Evolutionary conservation across 2,113 vertebrate genomes (phyloP), one percentile per base, ranked within the genome.

Genomic region (Theristicus caerulescens): DNA sequence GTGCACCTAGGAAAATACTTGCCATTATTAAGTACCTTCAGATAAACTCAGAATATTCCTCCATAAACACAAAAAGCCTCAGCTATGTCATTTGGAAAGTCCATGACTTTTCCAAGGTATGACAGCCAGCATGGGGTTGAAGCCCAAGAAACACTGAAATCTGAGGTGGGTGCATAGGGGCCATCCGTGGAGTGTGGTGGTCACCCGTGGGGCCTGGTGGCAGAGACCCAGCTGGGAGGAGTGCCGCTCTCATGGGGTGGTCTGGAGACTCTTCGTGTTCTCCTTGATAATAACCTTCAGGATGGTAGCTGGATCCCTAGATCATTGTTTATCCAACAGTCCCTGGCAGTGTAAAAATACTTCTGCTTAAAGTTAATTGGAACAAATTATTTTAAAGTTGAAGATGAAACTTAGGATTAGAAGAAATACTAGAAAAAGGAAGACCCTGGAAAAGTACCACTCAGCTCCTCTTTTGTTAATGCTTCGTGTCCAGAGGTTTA

Each of bases 361-460:
- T 55, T 77, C 49, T 76, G n/a, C 69, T 69, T 86, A 29, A 86
- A 84, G 47, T 72, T 72, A 49, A 88, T 42, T 22, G 22, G 58
- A 95, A 91, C 27, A 59, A n/a, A 77, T 61, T 15, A 54, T 83
- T 93, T 85, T 44, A 31, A 76, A 91, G 58, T 27, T 55, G 58
- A 31, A 36, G 40, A 44, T 93, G 47, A 79, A 88, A 70, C 2
- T 54, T 59, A 34, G 52, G 46, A 52, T 79, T n/a, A 83, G 47
- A 71, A 82, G 65, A 69, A 88, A 55, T 8, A 36, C 6, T 13
- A 44, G 40, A 46, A 70, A 47, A 93, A 47, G 44, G 29, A 87
- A 42, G 21, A 73, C 9, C 8, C 24, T 25, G 26, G 40, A 42
- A 93, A 90, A 89, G 70, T 4, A 13, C 20, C 3, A 4, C 25